Conservation (phyloP, 2,797 vertebrate genomes). For the Phyllotis vaccarum region DNA sequence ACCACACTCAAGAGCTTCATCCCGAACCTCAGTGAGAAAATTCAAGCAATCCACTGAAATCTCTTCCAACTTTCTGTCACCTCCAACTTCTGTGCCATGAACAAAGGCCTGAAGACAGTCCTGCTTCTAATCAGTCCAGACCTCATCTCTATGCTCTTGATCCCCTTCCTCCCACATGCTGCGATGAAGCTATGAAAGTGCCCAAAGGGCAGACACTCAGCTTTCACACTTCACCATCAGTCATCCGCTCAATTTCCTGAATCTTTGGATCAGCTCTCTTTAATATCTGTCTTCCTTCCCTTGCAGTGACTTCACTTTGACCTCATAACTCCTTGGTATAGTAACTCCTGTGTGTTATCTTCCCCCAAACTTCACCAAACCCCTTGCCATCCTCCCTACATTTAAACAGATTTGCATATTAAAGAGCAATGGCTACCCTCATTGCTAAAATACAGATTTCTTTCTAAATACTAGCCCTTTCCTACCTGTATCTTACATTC, state of each 20-base stretch:
- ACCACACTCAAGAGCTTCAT: conserved; percentile 19
- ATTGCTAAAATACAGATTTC: not conserved
- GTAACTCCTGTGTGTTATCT: not conserved
- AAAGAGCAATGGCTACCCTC: not conserved
- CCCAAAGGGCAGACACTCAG: not conserved
- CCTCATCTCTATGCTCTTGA: not conserved
- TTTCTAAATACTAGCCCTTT: not conserved
- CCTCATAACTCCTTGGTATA: not conserved
- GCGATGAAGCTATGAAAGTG: not conserved
- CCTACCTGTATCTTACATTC: not conserved
- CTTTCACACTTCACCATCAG: not conserved
- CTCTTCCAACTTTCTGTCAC: not conserved
- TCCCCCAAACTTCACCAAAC: not conserved
- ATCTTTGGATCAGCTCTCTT: not conserved
- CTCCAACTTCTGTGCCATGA: not conserved
- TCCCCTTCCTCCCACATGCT: not conserved
- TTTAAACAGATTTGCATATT: conserved; percentile 13
- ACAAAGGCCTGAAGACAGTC: not conserved
- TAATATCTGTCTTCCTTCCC: not conserved
- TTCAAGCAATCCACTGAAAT: conserved; percentile 6
- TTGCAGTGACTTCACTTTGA: not conserved
- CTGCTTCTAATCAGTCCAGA: not conserved
- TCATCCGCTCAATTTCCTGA: not conserved
- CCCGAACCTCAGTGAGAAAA: conserved; percentile 32
- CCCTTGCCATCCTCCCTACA: not conserved